These are phyloP conservation scores for Pachycephala philippinensis DNA, from an alignment of 2,113 vertebrate species.

Conservation along the genomic window DNA sequence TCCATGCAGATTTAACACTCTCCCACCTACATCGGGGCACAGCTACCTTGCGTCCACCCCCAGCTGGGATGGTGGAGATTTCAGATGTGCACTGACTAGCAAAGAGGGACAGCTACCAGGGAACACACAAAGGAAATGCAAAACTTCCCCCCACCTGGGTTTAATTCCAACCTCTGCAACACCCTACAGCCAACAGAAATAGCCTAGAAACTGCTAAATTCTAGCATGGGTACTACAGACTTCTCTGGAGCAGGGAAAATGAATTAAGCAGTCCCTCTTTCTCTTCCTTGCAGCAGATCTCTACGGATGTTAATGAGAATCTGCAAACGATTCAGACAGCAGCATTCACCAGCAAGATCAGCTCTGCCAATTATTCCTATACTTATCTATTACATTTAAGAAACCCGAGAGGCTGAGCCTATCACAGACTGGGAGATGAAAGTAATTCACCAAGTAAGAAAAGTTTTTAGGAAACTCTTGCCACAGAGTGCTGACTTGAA, in stretches of 20 bases:
- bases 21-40: not conserved
- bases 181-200: not conserved
- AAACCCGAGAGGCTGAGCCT: not conserved
- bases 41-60: not conserved
- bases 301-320: not conserved
- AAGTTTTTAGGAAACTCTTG: not conserved
- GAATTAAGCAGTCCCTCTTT: not conserved
- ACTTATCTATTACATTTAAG: constrained; percentile 5
- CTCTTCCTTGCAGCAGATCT: not conserved
- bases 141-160: not conserved
- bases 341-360: not conserved
- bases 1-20: not conserved
- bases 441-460: not conserved
- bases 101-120: not conserved
- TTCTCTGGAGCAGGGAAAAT: not conserved
- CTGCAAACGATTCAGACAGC: not conserved
- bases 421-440: not conserved
- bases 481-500: not conserved
- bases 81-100: not conserved
- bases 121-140: not conserved
- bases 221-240: not conserved
- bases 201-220: not conserved
- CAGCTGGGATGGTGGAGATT: not conserved
- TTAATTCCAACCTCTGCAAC: not conserved
- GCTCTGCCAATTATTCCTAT: not conserved